These are phyloP conservation scores for Bombus fervidus DNA, from an alignment of 1,140 invertebrate species.

Conservation along the genomic window DNA sequence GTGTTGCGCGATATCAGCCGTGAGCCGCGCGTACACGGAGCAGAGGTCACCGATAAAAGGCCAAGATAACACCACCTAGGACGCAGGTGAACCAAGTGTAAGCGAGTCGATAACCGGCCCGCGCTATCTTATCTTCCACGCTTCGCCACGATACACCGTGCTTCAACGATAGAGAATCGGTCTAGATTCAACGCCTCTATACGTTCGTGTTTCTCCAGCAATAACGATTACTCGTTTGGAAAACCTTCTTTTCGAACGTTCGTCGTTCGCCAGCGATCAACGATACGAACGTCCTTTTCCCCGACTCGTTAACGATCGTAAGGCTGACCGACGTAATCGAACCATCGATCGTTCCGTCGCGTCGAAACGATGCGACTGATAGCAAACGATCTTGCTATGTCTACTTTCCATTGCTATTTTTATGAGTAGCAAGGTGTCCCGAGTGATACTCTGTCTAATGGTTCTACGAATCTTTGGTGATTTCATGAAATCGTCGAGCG, in stretches of 20 bases:
- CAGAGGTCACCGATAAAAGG: constrained; percentile 78
- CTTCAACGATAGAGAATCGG: constrained; percentile 51
- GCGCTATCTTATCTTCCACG: constrained; percentile 73
- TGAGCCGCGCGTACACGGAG: constrained; percentile 61
- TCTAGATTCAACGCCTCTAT: constrained; percentile 49
- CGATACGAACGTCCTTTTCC: not conserved
- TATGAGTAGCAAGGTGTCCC: not conserved
- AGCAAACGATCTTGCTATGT: constrained; percentile 14
- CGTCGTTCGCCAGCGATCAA: constrained; percentile 28
- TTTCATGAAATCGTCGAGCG: not conserved
- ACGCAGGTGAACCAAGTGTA: constrained; percentile 75
- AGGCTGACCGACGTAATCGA: constrained; percentile 15
- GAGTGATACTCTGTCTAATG: not conserved
- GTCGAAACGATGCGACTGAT: constrained; percentile 21
- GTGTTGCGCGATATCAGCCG: constrained; percentile 59
- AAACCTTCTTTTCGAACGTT: constrained; percentile 24
- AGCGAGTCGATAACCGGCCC: constrained; percentile 70
- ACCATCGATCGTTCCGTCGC: constrained; percentile 29
- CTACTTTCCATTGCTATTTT: not conserved
- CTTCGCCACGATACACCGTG: constrained; percentile 61
- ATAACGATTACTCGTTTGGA: too few species aligned
- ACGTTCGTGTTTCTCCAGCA: constrained; percentile 7
- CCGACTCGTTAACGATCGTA: not conserved
- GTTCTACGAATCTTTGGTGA: not conserved
- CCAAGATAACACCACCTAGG: constrained; percentile 69